These are phyloP conservation scores for Cantharis rufa DNA, from an alignment of 2,888 invertebrate species.

Conservation along the genomic window DNA sequence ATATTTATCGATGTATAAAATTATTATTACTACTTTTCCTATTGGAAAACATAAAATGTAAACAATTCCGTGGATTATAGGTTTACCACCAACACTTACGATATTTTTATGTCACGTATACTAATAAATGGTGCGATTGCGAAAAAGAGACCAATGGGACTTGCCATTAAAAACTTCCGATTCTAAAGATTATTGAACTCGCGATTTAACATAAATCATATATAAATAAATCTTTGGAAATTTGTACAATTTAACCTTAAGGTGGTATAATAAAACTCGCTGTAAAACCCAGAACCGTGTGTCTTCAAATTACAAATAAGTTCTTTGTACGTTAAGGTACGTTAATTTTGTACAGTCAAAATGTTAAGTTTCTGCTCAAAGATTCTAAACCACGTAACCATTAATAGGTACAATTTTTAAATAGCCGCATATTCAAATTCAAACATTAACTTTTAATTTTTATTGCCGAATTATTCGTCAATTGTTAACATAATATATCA, in stretches of 20 bases:
- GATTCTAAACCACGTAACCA: neutral
- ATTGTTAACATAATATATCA: neutral
- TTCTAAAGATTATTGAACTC: neutral
- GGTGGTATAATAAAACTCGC: neutral
- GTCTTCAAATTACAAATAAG: slow-evolving; percentile 19
- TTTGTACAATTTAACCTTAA: neutral
- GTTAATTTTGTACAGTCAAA: slow-evolving; percentile 9
- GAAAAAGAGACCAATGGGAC: neutral
- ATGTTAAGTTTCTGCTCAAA: neutral
- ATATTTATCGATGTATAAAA: slow-evolving; percentile 24
- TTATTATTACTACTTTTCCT: slow-evolving; percentile 25
- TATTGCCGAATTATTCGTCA: neutral
- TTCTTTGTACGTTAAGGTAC: slow-evolving; percentile 15
- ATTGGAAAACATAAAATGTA: slow-evolving; percentile 23
- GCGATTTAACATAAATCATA: neutral
- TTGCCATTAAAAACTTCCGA: neutral
- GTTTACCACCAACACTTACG: slow-evolving; percentile 18
- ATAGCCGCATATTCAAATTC: neutral
- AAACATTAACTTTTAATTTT: neutral
- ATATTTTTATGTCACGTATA: slow-evolving; percentile 22
- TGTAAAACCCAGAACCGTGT: slow-evolving; percentile 1
- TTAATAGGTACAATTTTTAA: neutral
- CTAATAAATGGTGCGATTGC: slow-evolving; percentile 9
- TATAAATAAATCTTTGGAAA: neutral
- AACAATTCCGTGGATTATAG: slow-evolving; percentile 19